phyloP scores from a whole-genome alignment of 64 coral and sea anemone genomes.

The Montipora efflorescens region DNA sequence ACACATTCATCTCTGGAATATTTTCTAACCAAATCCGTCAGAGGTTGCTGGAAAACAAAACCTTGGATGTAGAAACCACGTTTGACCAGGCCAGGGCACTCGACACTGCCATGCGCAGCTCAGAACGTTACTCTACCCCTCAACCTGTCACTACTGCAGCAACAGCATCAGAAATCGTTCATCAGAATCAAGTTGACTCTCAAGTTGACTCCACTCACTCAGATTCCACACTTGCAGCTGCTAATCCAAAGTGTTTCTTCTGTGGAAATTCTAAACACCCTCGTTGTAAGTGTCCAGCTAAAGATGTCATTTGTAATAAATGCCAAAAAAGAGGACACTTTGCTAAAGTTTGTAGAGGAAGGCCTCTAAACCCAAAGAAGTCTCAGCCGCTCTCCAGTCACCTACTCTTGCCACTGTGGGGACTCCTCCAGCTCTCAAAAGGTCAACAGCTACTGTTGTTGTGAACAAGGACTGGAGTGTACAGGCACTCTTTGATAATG shows the following conservation, averaged over 20 bases:
- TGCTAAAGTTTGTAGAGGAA: conserved; percentile 65
- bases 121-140: background rate
- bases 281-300: conserved; percentile 51
- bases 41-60: conserved; percentile 64
- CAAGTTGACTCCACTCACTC: background rate
- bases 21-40: conserved; percentile 3
- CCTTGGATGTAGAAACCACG: conserved; percentile 62
- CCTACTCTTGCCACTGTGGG: conserved; percentile 26
- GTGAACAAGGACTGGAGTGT: conserved; percentile 61
- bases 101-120: conserved; percentile 28
- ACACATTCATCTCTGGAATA: too few species aligned
- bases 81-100: conserved; percentile 50
- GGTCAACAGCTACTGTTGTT: conserved; percentile 56
- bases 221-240: background rate
- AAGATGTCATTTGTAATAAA: conserved; percentile 40
- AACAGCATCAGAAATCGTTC: conserved; percentile 11
- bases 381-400: conserved; percentile 18
- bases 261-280: conserved; percentile 61
- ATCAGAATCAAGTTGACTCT: conserved; percentile 18
- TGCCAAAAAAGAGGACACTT: conserved; percentile 67
- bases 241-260: conserved; percentile 38
- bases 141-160: conserved; percentile 23
- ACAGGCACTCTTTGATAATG: background rate
- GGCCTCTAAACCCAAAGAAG: conserved; percentile 1
- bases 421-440: conserved; percentile 39